These are phyloP conservation scores for Clarias pachynema DNA, from an alignment of 2,797 vertebrate species.

Conservation along the genomic window DNA sequence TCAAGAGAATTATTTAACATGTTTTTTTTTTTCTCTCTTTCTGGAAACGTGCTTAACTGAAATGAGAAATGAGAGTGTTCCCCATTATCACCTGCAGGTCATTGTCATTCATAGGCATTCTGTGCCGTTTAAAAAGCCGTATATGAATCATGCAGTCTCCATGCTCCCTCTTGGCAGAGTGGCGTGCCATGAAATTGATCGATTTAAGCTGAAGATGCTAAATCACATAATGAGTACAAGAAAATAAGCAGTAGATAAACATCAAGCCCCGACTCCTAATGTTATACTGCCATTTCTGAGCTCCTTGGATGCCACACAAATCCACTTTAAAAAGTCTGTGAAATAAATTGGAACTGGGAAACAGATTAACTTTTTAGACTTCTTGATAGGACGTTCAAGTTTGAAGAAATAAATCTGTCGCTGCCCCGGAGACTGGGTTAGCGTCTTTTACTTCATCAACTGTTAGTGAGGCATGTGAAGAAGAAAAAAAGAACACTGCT, in stretches of 20 bases:
- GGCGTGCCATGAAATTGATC: slow-evolving; percentile 21
- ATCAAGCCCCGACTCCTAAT: neutral
- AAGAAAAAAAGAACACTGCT: slow-evolving; percentile 43
- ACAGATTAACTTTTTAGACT: slow-evolving; percentile 22
- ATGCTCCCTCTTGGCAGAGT: slow-evolving; percentile 9
- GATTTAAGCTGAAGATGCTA: neutral
- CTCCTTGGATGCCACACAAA: slow-evolving; percentile 5
- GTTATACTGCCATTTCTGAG: neutral
- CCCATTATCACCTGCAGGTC: neutral
- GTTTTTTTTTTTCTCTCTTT: neutral
- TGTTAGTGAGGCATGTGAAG: slow-evolving; percentile 32
- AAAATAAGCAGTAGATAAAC: slow-evolving; percentile 29
- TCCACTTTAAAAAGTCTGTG: slow-evolving; percentile 15
- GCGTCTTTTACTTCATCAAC: slow-evolving; percentile 18
- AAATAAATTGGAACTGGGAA: neutral
- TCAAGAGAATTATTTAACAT: neutral
- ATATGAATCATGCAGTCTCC: neutral
- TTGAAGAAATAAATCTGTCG: slow-evolving; percentile 8
- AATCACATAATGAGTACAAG: neutral
- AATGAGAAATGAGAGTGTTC: too few relatives aligned
- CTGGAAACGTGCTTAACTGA: neutral
- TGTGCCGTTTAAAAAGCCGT: neutral
- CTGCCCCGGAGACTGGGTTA: slow-evolving; percentile 12
- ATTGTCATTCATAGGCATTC: neutral
- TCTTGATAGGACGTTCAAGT: slow-evolving; percentile 22